Base-by-base conservation (phyloP, 2,797 vertebrate species). In the Pseudochaenichthys georgianus region DNA sequence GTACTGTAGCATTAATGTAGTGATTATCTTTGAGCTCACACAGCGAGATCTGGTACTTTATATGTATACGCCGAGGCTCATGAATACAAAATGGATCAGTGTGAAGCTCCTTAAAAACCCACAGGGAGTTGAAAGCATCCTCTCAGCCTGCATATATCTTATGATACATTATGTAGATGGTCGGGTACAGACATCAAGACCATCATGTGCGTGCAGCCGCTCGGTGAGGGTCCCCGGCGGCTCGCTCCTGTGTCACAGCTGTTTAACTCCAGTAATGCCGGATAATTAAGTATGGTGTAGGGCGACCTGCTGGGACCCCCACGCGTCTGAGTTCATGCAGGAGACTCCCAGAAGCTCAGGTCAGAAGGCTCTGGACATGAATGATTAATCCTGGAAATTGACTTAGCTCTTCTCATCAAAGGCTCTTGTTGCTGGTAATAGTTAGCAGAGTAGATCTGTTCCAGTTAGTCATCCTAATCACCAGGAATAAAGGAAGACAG, bases 201-300 rank as follows among this genome's bases (percentile, higher is more conserved):
- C 72, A 77, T 86, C 75, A 63, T 70, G 59, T 48, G 60, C 76
- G 66, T 61, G 53, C 69, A 69, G 73, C 60, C 69, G 74, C 66
- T 59, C 75, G 16, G 60, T 50, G 71, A 16, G 46, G 68, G 17
- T 86, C 82, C 81, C 82, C 48, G 15, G 85, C 48, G 83, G 77
- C 70, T 70, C 10, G 42, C 80, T 80, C 78, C 67, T 61, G 87
- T 88, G 87, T 89, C 89, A 87, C 89, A 89, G 82, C 87, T 88
- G 85, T 86, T 91, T 89, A 89, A 90, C 87, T 88, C 83, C 71
- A 86, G 83, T 87, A 86, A 89, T 83, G 58, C 84, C 10, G 16
- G 73, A 74, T 83, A 91, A 91, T 91, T 85, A 89, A 82, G 41
- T 64, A 58, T 57, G 70, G 76, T 86, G 83, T 79, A 54, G 62